phyloP scores from a whole-genome alignment of 2,888 invertebrate genomes.

The Diogma glabrata region DNA sequence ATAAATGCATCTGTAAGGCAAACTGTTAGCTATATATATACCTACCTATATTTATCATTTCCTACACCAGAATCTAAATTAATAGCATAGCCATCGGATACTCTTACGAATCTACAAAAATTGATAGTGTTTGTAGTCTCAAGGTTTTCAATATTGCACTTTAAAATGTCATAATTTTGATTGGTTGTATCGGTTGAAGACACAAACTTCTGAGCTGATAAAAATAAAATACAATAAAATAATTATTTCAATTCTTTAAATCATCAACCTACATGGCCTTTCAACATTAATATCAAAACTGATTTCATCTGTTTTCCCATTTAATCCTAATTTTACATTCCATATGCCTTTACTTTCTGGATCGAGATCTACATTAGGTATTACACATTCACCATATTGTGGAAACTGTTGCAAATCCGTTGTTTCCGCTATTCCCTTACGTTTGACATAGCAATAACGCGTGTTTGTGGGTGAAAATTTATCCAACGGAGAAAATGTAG shows the following conservation, averaged over 20 bases:
- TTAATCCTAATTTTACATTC: slow-evolving; percentile 37
- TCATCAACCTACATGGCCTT: slow-evolving; percentile 16
- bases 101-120: slow-evolving; percentile 41
- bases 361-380: slow-evolving; percentile 35
- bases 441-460: slow-evolving; percentile 15
- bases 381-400: slow-evolving; percentile 35
- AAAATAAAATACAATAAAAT: not conserved
- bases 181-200: not conserved
- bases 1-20: too few species aligned
- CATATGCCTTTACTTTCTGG: slow-evolving; percentile 40
- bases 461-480: slow-evolving; percentile 7
- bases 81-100: slow-evolving; percentile 30
- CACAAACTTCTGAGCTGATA: not conserved
- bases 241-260: not conserved
- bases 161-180: not conserved
- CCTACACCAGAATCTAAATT: slow-evolving; percentile 40
- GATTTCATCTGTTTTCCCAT: slow-evolving; percentile 37
- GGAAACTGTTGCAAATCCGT: slow-evolving; percentile 18
- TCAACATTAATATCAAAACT: slow-evolving; percentile 32
- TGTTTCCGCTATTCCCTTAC: too few species aligned
- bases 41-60: slow-evolving; percentile 37
- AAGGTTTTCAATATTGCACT: slow-evolving; percentile 38
- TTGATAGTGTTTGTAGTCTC: slow-evolving; percentile 36
- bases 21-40: not conserved
- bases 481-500: not conserved